Conservation (phyloP, 2,113 vertebrate genomes). For the Balaenoptera acutorostrata region DNA sequence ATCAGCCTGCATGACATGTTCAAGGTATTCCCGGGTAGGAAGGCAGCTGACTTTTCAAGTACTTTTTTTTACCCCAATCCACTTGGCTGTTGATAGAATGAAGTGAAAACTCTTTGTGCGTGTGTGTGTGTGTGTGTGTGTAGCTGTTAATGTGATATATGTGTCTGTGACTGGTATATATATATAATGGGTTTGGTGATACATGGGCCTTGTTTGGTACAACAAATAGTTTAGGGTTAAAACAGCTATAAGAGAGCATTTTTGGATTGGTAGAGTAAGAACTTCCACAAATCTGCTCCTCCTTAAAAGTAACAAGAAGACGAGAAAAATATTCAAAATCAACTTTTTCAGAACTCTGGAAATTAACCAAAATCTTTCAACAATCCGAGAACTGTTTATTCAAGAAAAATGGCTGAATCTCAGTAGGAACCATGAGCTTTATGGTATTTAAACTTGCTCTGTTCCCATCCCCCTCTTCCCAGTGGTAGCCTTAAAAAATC, state of each 20-base stretch:
- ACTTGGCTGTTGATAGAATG: not conserved
- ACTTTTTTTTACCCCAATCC: not conserved
- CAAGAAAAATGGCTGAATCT: not conserved
- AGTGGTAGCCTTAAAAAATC: not conserved
- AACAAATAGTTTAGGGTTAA: conserved; percentile 15
- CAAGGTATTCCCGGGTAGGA: not conserved
- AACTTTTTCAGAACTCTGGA: not conserved
- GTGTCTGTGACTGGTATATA: not conserved
- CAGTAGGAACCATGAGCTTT: not conserved
- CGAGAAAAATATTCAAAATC: not conserved
- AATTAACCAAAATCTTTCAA: not conserved
- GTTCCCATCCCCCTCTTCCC: not conserved
- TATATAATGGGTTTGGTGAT: not conserved
- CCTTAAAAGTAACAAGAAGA: not conserved
- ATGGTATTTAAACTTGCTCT: not conserved
- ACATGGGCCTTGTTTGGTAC: not conserved
- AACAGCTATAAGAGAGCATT: not conserved
- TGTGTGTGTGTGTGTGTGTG: not conserved
- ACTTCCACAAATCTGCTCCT: not conserved
- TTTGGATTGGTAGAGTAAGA: not conserved
- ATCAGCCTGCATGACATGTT: not conserved
- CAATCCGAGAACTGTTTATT: not conserved
- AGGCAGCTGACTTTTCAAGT: conserved; percentile 3
- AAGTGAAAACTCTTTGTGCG: not conserved
- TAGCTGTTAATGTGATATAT: not conserved